Conservation (phyloP, 2,888 invertebrate genomes). For the Bembecia ichneumoniformis region DNA sequence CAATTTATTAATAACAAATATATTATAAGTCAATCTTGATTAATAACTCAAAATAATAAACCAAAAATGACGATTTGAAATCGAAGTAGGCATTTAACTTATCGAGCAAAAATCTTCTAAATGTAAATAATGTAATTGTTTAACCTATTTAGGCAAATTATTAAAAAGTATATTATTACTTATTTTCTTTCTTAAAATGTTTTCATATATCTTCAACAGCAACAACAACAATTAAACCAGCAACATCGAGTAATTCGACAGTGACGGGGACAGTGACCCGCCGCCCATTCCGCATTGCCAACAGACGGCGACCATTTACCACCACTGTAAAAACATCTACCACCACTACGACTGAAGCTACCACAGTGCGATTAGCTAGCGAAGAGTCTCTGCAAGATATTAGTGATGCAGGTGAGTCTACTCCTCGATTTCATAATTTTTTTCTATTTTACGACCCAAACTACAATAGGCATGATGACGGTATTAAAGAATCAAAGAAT, state of each 20-base stretch:
- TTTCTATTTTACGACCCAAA: not conserved
- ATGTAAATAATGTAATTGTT: too few relatives aligned
- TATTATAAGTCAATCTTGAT: too few relatives aligned
- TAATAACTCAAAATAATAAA: too few relatives aligned
- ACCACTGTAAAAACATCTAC: conserved; percentile 19
- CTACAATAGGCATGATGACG: too few relatives aligned
- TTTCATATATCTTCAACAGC: not conserved
- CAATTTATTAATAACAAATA: too few relatives aligned
- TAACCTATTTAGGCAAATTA: too few relatives aligned
- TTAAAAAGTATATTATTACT: too few relatives aligned
- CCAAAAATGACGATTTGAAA: too few relatives aligned
- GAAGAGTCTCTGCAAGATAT: conserved; percentile 45
- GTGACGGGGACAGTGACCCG: conserved; percentile 22
- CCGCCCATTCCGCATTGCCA: conserved; percentile 47
- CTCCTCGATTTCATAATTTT: not conserved
- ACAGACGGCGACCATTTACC: conserved; percentile 33
- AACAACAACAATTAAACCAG: conserved; percentile 11
- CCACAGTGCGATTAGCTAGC: conserved; percentile 27
- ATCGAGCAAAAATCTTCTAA: too few relatives aligned
- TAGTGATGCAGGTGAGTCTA: conserved; percentile 40
- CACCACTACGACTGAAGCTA: conserved; percentile 19
- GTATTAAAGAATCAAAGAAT: too few relatives aligned
- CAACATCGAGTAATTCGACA: conserved; percentile 10
- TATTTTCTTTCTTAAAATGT: too few relatives aligned
- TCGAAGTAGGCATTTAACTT: too few relatives aligned